Conservation (phyloP, 2,113 vertebrate species). For the Odocoileus hemionus region DNA sequence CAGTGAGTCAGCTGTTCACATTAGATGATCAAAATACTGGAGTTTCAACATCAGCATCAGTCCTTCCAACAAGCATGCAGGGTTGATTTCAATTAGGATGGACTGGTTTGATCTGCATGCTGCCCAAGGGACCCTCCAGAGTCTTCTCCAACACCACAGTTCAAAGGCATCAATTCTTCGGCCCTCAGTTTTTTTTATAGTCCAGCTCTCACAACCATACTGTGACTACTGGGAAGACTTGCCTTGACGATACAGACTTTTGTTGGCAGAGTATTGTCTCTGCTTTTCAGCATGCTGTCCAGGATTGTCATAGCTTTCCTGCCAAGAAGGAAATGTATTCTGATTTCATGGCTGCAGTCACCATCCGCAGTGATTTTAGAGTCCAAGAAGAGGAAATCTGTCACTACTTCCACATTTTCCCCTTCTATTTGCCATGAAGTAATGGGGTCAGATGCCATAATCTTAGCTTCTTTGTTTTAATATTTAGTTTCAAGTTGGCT, state of each 20-base stretch:
- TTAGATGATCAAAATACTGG: neutral
- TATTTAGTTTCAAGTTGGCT: neutral
- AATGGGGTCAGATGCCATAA: neutral
- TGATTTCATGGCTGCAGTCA: neutral
- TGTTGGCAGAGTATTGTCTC: neutral
- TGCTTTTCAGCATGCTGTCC: neutral
- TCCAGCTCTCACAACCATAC: neutral
- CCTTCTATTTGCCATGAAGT: neutral
- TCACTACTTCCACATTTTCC: neutral
- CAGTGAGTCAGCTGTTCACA: neutral
- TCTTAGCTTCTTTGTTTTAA: neutral
- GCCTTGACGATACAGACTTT: neutral
- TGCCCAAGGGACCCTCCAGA: neutral
- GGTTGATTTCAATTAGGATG: neutral
- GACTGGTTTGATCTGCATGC: neutral
- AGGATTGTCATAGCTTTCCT: neutral
- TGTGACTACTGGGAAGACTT: neutral
- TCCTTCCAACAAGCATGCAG: neutral
- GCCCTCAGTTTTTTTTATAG: neutral
- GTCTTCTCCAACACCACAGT: neutral
- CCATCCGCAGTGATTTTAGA: neutral
- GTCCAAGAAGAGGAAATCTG: neutral
- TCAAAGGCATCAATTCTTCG: neutral
- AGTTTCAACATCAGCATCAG: neutral
- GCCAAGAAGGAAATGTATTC: neutral